phyloP scores from a whole-genome alignment of 1,140 invertebrate genomes.

The Agrypnia vestita region DNA sequence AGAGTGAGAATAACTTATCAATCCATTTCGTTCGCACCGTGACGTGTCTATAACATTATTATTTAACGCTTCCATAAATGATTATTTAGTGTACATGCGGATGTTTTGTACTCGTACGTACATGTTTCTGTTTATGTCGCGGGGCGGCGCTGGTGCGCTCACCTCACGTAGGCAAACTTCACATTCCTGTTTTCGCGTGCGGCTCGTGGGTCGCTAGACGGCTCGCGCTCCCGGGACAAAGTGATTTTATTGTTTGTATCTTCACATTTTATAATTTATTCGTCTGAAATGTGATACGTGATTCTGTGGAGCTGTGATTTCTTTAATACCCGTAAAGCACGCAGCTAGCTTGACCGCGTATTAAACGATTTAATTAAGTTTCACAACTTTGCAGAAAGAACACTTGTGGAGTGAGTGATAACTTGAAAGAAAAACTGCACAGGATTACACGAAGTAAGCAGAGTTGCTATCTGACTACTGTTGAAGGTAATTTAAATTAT shows the following conservation, averaged over 20 bases:
- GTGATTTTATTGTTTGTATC: background rate
- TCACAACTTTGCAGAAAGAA: constrained; percentile 16
- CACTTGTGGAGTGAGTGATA: constrained; percentile 50
- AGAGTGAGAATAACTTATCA: background rate
- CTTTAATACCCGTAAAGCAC: background rate
- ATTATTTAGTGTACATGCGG: background rate
- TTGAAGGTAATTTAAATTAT: constrained; percentile 13
- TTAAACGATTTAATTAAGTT: background rate
- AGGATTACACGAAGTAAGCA: constrained; percentile 32
- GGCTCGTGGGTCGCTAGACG: background rate
- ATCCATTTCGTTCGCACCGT: background rate
- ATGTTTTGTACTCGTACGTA: background rate
- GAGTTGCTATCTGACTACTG: constrained; percentile 3
- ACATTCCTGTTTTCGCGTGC: constrained; percentile 23
- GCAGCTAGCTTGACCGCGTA: background rate
- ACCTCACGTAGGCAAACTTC: constrained; percentile 39
- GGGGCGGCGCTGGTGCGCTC: constrained; percentile 39
- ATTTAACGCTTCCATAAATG: constrained; percentile 5
- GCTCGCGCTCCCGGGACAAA: background rate
- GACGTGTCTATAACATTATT: background rate
- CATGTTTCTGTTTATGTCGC: constrained; percentile 2
- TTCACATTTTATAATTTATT: constrained; percentile 16
- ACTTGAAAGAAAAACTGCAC: constrained; percentile 38
- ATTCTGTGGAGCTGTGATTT: background rate
- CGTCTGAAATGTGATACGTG: constrained; percentile 27